Percentiles rank a stretch among this genome's conserved stretches.
These are phyloP conservation scores for Pteria penguin DNA, from an alignment of 2,888 invertebrate genomes.

Conservation along the genomic window DNA sequence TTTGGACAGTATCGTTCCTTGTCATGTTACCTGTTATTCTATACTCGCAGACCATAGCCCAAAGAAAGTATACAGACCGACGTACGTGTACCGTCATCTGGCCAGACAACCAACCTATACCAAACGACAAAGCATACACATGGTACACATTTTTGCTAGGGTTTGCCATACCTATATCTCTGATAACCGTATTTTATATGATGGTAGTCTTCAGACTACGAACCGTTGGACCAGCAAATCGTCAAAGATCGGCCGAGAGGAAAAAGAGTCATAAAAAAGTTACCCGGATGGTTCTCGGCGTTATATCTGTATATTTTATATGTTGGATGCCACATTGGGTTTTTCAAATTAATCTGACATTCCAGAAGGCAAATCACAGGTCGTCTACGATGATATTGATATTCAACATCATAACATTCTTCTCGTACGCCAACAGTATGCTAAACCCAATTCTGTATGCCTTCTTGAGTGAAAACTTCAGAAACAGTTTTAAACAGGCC, in stretches of 20 bases:
- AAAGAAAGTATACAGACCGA: conserved; percentile 34
- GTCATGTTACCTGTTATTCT: conserved; percentile 80
- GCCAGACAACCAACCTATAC: conserved; percentile 72
- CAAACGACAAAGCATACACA: conserved; percentile 75
- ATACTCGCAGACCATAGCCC: conserved; percentile 74
- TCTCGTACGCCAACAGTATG: conserved; percentile 78
- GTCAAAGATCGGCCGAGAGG: conserved; percentile 70
- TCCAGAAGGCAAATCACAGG: conserved; percentile 39
- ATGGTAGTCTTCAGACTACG: conserved; percentile 73
- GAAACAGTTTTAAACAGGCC: conserved; percentile 77
- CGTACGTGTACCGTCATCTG: conserved; percentile 71
- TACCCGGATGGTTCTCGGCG: conserved; percentile 77
- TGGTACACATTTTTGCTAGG: conserved; percentile 78
- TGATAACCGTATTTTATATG: conserved; percentile 77
- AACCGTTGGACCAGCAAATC: conserved; percentile 74
- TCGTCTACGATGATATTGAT: conserved; percentile 54
- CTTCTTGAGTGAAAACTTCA: conserved; percentile 78
- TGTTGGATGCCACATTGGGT: conserved; percentile 79
- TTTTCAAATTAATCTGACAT: conserved; percentile 72
- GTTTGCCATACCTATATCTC: conserved; percentile 75
- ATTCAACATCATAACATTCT: conserved; percentile 73
- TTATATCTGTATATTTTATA: conserved; percentile 76
- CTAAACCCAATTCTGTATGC: conserved; percentile 78
- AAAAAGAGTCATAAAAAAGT: conserved; percentile 74
- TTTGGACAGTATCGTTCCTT: conserved; percentile 79